Conservation (phyloP, 2,888 invertebrate species). For the Acrobasis suavella region DNA sequence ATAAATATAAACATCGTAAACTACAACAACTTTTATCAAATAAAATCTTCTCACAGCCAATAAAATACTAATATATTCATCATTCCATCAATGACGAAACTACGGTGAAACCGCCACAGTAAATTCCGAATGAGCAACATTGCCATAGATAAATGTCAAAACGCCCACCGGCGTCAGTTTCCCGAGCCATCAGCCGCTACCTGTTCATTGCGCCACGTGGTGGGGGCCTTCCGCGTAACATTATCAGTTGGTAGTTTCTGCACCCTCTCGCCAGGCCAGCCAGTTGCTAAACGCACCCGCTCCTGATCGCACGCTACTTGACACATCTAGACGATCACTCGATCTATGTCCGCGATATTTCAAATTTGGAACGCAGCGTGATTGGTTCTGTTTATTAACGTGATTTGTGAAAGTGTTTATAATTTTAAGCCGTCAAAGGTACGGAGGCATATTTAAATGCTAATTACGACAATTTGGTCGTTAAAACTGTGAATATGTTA, state of each 20-base stretch:
- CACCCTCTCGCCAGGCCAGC: constrained; percentile 65
- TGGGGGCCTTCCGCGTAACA: constrained; percentile 79
- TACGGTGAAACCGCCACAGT: neutral
- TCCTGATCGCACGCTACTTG: constrained; percentile 70
- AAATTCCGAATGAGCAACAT: constrained; percentile 3
- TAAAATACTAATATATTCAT: too few species aligned
- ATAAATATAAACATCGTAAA: too few species aligned
- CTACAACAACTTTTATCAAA: too few species aligned
- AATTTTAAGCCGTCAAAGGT: constrained; percentile 38
- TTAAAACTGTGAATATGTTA: constrained; percentile 2
- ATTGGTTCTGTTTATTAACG: constrained; percentile 34
- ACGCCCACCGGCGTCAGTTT: constrained; percentile 43
- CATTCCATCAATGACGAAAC: neutral
- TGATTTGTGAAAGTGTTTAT: constrained; percentile 42
- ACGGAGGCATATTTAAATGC: constrained; percentile 33
- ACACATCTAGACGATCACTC: constrained; percentile 68
- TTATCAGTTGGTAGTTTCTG: constrained; percentile 76
- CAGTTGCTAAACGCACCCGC: constrained; percentile 81
- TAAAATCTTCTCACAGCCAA: too few species aligned
- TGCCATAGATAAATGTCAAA: constrained; percentile 28
- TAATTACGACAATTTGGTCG: constrained; percentile 17
- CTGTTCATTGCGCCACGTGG: constrained; percentile 75
- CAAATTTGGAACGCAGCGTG: constrained; percentile 34
- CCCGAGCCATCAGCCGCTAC: constrained; percentile 66
- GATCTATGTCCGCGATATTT: constrained; percentile 43